A percentile compares a stretch with the other conserved stretches of the same genome.
Conservation (phyloP, 2,797 vertebrate genomes). For the Cyprinodon diabolis region DNA sequence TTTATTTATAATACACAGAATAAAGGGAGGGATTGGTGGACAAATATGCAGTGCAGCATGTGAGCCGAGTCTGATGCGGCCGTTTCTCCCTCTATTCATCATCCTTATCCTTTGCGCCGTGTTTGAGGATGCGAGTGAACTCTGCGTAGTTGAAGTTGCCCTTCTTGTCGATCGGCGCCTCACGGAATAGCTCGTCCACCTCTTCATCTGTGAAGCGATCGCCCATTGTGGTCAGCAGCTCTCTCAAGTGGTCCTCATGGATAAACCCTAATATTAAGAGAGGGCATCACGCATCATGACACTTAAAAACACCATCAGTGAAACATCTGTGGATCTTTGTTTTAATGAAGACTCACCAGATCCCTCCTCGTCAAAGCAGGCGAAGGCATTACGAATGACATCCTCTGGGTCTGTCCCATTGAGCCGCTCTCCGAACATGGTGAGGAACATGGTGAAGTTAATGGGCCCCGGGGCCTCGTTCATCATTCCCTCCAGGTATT, state of each 20-base stretch:
- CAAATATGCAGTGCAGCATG: conserved; percentile 25
- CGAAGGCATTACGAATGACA: conserved; percentile 97
- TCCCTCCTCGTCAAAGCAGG: conserved; percentile 97
- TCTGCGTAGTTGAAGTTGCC: conserved; percentile 99
- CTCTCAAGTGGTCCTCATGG: conserved; percentile 96
- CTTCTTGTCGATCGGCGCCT: conserved; percentile 97
- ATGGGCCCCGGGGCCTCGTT: conserved; percentile 97
- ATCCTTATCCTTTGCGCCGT: conserved; percentile 97
- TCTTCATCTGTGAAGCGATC: conserved; percentile 98
- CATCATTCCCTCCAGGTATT: conserved; percentile 99
- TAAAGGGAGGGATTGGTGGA: conserved; percentile 15
- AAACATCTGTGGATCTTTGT: background rate
- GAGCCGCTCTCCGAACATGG: conserved; percentile 98
- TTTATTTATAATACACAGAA: conserved; percentile 20
- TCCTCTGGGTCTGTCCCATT: conserved; percentile 98
- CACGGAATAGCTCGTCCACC: conserved; percentile 97
- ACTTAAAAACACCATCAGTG: background rate
- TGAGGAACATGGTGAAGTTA: conserved; percentile 99
- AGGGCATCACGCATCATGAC: background rate
- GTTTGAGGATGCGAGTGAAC: conserved; percentile 99
- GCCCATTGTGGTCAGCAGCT: conserved; percentile 98
- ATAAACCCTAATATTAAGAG: conserved; percentile 84
- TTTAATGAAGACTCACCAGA: conserved; percentile 79
- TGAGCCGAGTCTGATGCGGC: conserved; percentile 21
- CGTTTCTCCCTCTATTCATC: conserved; percentile 79